phyloP scores from a whole-genome alignment of 2,113 vertebrate species.

The Rissa tridactyla region DNA sequence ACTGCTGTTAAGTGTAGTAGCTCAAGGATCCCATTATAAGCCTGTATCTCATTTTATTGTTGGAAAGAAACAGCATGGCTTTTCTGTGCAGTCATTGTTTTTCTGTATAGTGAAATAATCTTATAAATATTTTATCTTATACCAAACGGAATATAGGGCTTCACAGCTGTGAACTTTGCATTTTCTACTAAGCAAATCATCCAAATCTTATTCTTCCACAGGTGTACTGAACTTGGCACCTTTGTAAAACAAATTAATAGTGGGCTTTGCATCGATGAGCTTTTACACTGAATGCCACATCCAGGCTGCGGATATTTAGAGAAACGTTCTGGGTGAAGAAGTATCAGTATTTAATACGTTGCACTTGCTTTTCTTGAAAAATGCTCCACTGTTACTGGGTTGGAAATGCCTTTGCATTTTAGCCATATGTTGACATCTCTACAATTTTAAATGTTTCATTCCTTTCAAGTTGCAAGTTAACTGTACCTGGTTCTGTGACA shows the following conservation, averaged over 20 bases:
- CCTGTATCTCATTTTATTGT: not conserved
- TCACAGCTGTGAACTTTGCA: not conserved
- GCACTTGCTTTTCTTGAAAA: not conserved
- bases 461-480: not conserved
- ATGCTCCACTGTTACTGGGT: not conserved
- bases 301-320: not conserved
- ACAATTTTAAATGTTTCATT: not conserved
- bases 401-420: conserved; percentile 5
- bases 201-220: not conserved
- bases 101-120: not conserved
- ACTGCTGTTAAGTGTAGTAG: not conserved
- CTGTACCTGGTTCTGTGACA: not conserved
- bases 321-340: not conserved
- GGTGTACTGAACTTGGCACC: not conserved
- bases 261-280: not conserved
- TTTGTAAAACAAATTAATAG: not conserved
- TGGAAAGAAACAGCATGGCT: not conserved
- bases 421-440: not conserved
- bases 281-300: not conserved
- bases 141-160: not conserved
- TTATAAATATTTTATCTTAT: not conserved
- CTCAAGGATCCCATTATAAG: conserved; percentile 5
- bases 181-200: not conserved
- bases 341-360: not conserved
- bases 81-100: not conserved